Base-by-base conservation (phyloP, 2,797 vertebrate species). In the Nannoperca australis region DNA sequence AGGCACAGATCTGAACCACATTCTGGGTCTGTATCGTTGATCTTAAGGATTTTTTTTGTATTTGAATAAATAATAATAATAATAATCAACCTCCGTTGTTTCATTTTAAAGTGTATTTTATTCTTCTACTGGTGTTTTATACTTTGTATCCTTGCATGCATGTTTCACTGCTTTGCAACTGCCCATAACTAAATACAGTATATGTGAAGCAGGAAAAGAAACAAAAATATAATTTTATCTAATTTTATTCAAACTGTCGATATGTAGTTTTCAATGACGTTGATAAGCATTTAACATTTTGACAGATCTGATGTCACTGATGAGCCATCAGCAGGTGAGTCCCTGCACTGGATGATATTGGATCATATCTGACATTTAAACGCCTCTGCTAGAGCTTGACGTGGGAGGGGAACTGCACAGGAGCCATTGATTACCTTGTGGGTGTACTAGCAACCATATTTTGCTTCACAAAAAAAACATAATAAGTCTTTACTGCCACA, bases 351-450 rank as follows among this genome's bases (percentile, higher is more conserved):
- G 79, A 85, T 74, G 66, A 78, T 76, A 53, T 9, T 70, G 76
- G 80, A 80, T 88, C 79, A 74, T 69, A 79, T 82, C 76, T 89
- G 88, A 91, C 85, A 84, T 87, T 84, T 70, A 85, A 74, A 88
- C 89, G 84, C 89, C 89, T 89, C 85, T 81, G 82, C 82, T 70
- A 0, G 56, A 66, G 83, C 82, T 80, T 61, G 67, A 78, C 80
- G 73, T 90, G 75, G 91, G 91, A 87, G 88, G 42, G 65, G 40
- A 88, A 74, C 81, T 71, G 77, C 8, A 49, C 85, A 82, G 74
- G 59, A 85, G 70, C 70, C 82, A 91, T 89, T 87, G 89, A 92
- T 92, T 84, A 85, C 58, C 73, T 63, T 3, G 87, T 88, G 81
- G 88, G 87, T 72, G 86, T 74, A 38, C 55, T 72, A 88, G 85